phyloP scores from a whole-genome alignment of 2,113 vertebrate species.

The Cephalopholis sonnerati region DNA sequence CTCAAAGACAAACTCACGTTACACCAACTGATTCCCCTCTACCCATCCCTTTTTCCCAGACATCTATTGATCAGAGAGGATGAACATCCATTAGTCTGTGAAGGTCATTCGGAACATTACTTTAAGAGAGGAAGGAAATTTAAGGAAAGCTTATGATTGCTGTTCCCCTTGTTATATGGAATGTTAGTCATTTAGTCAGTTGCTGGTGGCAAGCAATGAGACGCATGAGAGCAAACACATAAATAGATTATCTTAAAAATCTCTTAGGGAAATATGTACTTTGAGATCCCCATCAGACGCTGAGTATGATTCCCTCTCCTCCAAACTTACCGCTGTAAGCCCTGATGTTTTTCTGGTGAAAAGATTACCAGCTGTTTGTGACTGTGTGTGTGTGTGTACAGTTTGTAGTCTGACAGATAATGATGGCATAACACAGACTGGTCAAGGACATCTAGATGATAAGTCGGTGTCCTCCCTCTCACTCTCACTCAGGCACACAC shows the following conservation, averaged over 20 bases:
- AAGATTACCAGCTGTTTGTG: constrained; percentile 39
- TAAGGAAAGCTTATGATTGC: not conserved
- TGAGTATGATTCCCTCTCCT: constrained; percentile 20
- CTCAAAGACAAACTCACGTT: constrained; percentile 44
- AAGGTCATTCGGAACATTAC: not conserved
- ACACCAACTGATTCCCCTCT: constrained; percentile 19
- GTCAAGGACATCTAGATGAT: constrained; percentile 54
- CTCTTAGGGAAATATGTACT: constrained; percentile 4
- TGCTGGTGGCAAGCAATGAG: not conserved
- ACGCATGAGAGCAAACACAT: not conserved
- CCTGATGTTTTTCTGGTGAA: constrained; percentile 29
- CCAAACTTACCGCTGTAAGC: constrained; percentile 14
- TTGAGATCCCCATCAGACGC: not conserved
- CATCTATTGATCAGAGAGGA: constrained; percentile 47
- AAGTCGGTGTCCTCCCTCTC: not conserved
- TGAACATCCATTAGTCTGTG: not conserved
- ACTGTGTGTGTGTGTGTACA: constrained; percentile 14
- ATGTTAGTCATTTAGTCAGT: not conserved
- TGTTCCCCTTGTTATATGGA: not conserved
- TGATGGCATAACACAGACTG: constrained; percentile 34
- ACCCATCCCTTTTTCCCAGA: not conserved
- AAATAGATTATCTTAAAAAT: not conserved
- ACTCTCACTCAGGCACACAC: not conserved
- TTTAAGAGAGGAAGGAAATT: constrained; percentile 1
- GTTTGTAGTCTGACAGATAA: constrained; percentile 14